Conservation (phyloP, 2,888 invertebrate species). For the Liopterus haemorrhoidalis region DNA sequence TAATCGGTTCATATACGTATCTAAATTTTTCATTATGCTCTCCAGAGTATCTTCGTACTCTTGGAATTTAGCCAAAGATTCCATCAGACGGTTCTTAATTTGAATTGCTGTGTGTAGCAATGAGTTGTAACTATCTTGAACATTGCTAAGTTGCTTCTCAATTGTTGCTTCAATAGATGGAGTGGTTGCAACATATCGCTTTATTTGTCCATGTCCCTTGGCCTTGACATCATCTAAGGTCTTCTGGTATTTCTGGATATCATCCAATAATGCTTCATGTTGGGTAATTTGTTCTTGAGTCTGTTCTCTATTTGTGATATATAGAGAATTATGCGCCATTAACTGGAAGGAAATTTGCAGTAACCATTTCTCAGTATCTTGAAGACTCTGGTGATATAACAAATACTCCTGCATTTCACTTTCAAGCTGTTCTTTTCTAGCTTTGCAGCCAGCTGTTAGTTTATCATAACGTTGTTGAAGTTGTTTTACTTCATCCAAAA, state of each 20-base stretch:
- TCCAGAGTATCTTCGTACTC: slow-evolving; percentile 88
- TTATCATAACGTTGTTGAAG: slow-evolving; percentile 67
- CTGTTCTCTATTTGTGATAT: slow-evolving; percentile 85
- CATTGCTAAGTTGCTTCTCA: slow-evolving; percentile 79
- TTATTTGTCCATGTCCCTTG: slow-evolving; percentile 79
- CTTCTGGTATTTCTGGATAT: slow-evolving; percentile 77
- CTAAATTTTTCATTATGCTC: slow-evolving; percentile 75
- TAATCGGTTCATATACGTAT: slow-evolving; percentile 71
- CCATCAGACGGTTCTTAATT: slow-evolving; percentile 80
- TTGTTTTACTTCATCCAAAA: slow-evolving; percentile 61
- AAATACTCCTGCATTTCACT: slow-evolving; percentile 79
- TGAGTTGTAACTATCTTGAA: slow-evolving; percentile 89
- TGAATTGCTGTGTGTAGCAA: slow-evolving; percentile 83
- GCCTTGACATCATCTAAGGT: slow-evolving; percentile 75
- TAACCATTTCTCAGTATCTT: slow-evolving; percentile 94
- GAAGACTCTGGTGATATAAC: slow-evolving; percentile 80
- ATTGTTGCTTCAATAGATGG: slow-evolving; percentile 72
- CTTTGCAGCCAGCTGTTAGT: slow-evolving; percentile 57
- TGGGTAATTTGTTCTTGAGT: slow-evolving; percentile 87
- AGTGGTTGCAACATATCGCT: slow-evolving; percentile 66
- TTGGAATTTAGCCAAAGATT: slow-evolving; percentile 86
- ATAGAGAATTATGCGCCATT: slow-evolving; percentile 92
- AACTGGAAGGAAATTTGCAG: slow-evolving; percentile 90
- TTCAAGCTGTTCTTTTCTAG: slow-evolving; percentile 63
- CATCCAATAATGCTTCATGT: slow-evolving; percentile 67